These are phyloP conservation scores for Rotaria macrura DNA, from an alignment of 2,888 invertebrate genomes.

Conservation along the genomic window DNA sequence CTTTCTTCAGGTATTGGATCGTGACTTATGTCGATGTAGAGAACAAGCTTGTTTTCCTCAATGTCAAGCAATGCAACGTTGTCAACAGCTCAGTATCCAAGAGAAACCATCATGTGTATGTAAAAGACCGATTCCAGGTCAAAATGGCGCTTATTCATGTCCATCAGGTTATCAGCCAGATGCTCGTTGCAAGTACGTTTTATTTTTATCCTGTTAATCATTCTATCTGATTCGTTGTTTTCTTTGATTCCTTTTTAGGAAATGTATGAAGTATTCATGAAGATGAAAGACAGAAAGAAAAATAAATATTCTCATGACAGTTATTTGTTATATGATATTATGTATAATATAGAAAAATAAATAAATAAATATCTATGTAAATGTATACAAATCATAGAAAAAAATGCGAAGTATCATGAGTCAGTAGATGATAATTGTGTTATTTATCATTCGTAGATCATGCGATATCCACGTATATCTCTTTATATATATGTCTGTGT, in stretches of 20 bases:
- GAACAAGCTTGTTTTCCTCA: not conserved
- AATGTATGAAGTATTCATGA: not conserved
- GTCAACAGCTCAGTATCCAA: not conserved
- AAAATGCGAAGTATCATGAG: not conserved
- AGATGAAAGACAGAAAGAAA: not conserved
- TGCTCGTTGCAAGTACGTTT: not conserved
- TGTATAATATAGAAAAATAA: not conserved
- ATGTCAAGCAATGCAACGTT: constrained; percentile 10
- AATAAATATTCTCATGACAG: not conserved
- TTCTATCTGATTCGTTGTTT: not conserved
- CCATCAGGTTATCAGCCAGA: not conserved
- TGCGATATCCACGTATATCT: not conserved
- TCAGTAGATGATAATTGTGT: not conserved
- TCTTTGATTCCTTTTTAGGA: not conserved
- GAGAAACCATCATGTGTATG: not conserved
- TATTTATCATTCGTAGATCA: not conserved
- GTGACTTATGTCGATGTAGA: not conserved
- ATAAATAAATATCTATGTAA: not conserved
- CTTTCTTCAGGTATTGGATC: not conserved
- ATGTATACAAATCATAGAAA: too few species aligned
- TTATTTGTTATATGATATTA: not conserved
- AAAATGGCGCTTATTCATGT: not conserved
- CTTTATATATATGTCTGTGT: not conserved
- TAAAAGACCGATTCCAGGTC: constrained; percentile 12
- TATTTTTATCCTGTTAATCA: not conserved